phyloP scores from a whole-genome alignment of 2,113 vertebrate genomes.

The Sigmodon hispidus region DNA sequence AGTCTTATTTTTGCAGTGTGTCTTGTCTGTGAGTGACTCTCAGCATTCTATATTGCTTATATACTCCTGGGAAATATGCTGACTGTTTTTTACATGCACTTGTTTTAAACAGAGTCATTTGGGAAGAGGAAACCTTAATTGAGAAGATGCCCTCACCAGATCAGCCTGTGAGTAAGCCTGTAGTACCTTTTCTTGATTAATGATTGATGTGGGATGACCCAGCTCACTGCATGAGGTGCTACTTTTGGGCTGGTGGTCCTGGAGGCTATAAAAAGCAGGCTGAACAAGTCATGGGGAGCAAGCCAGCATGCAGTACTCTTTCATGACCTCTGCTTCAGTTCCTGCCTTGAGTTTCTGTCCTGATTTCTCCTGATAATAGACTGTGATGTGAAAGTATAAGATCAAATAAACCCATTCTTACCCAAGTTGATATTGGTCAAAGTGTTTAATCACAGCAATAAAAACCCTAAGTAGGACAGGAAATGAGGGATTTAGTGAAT shows the following conservation, averaged over 20 bases:
- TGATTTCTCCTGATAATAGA: background rate
- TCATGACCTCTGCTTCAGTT: background rate
- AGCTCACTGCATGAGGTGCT: background rate
- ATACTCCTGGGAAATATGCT: background rate
- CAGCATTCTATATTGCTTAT: background rate
- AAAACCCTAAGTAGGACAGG: background rate
- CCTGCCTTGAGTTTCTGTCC: background rate
- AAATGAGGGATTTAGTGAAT: background rate
- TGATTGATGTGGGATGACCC: background rate
- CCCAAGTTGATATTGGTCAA: background rate
- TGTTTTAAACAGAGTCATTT: background rate
- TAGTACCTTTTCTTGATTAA: background rate
- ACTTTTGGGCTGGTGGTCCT: background rate
- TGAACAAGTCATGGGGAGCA: background rate
- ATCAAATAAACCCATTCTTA: background rate
- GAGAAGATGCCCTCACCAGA: background rate
- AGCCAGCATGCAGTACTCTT: background rate
- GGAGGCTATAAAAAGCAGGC: background rate
- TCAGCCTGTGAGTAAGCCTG: background rate
- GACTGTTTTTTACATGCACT: background rate
- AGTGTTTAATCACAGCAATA: background rate
- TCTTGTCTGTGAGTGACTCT: background rate
- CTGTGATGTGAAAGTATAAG: background rate
- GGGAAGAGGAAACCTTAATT: background rate
- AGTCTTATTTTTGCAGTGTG: background rate